A percentile compares a stretch with the other conserved stretches of the same genome.
Evolutionary conservation across 2,888 invertebrate genomes (phyloP).

Genomic region (Allygus modestus): DNA sequence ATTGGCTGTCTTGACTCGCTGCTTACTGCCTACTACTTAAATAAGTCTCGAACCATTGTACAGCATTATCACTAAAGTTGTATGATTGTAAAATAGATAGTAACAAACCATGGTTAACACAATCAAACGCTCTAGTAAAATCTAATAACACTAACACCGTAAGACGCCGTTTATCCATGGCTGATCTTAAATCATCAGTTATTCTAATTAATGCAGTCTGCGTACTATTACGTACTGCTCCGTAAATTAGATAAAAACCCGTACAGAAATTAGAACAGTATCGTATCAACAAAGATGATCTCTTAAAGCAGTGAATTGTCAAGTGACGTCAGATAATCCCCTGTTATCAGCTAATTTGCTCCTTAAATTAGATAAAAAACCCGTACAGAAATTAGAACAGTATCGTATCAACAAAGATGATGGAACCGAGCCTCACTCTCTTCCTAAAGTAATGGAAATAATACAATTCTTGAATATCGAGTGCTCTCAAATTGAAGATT

Average conservation of each 20-base stretch:
- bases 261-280: background rate
- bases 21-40: too few species aligned
- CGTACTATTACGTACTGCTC: too few species aligned
- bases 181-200: too few species aligned
- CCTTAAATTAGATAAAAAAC: background rate
- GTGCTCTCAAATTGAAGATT: slow-evolving; percentile 20
- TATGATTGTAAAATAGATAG: too few species aligned
- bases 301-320: background rate
- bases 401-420: background rate
- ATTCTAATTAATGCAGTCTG: too few species aligned
- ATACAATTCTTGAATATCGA: slow-evolving; percentile 6
- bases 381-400: background rate
- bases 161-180: too few species aligned
- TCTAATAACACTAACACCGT: too few species aligned
- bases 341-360: background rate
- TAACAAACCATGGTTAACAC: too few species aligned
- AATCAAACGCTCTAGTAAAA: too few species aligned
- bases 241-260: background rate
- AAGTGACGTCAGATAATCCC: background rate
- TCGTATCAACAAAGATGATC: background rate
- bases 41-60: too few species aligned
- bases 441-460: background rate
- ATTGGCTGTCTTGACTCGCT: too few species aligned
- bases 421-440: background rate
- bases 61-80: too few species aligned